Percentiles rank a stretch among this genome's conserved stretches.
These are phyloP conservation scores for Papilio gigon DNA, from an alignment of 2,888 invertebrate genomes.

Conservation along the genomic window DNA sequence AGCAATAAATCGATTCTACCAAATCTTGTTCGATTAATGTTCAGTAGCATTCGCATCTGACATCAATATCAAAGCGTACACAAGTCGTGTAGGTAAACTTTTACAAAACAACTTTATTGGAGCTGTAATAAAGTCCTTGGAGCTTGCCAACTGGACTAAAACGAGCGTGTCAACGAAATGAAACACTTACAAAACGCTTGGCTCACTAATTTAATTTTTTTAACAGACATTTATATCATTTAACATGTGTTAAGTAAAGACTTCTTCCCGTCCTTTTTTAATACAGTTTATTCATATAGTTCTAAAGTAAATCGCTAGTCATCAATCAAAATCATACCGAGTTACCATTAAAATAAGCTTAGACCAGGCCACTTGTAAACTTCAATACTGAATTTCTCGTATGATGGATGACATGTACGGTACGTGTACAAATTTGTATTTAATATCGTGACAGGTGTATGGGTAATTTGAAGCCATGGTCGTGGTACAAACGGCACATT, in stretches of 20 bases:
- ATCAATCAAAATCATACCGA: slow-evolving; percentile 20
- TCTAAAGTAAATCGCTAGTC: slow-evolving; percentile 3
- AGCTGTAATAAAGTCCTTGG: slow-evolving; percentile 52
- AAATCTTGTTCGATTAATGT: slow-evolving; percentile 34
- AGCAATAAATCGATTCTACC: slow-evolving; percentile 19
- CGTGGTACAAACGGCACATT: slow-evolving; percentile 58
- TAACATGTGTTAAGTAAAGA: no score
- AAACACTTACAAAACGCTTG: slow-evolving; percentile 67
- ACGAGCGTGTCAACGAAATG: slow-evolving; percentile 70
- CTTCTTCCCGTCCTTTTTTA: no score
- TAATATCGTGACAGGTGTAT: slow-evolving; percentile 41
- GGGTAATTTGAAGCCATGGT: slow-evolving; percentile 41
- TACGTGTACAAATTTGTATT: slow-evolving; percentile 39
- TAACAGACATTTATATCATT: no score
- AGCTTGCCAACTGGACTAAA: slow-evolving; percentile 51
- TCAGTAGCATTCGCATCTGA: slow-evolving; percentile 24
- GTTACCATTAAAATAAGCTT: slow-evolving; percentile 31
- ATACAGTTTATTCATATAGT: not conserved
- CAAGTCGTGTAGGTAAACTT: slow-evolving; percentile 13
- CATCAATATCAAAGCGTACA: slow-evolving; percentile 27
- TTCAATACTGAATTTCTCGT: slow-evolving; percentile 19
- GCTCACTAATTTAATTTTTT: no score
- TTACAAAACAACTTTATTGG: slow-evolving; percentile 46
- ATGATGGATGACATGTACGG: slow-evolving; percentile 37
- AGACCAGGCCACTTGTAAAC: slow-evolving; percentile 10